Percentiles rank a stretch among this genome's conserved stretches.
Conservation (phyloP, 2,113 vertebrate genomes). For the Potamarius usumacintae region DNA sequence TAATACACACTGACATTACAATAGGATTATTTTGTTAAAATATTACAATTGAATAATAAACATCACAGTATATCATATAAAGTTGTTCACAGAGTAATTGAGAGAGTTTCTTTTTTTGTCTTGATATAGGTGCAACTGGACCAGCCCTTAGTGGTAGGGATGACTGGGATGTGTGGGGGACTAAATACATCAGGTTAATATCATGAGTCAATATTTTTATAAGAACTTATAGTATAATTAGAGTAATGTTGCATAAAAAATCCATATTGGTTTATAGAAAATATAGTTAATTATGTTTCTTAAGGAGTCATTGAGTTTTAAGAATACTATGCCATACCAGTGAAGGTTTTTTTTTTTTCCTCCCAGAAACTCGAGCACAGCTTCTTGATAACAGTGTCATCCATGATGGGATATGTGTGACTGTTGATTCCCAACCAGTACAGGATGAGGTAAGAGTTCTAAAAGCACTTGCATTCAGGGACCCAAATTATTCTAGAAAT, state of each 20-base stretch:
- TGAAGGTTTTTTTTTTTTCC: neutral
- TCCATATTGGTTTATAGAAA: neutral
- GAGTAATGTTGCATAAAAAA: neutral
- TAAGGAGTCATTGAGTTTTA: neutral
- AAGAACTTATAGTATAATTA: too few relatives aligned
- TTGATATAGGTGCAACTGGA: conserved; percentile 63
- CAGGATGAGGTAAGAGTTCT: neutral
- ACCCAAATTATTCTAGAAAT: neutral
- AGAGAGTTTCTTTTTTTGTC: neutral
- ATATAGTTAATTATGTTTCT: neutral
- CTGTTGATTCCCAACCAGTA: conserved; percentile 38
- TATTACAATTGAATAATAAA: neutral
- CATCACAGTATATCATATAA: neutral
- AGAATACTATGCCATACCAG: too few relatives aligned
- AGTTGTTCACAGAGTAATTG: neutral
- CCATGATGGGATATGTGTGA: conserved; percentile 57
- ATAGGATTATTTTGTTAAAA: neutral
- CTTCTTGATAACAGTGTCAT: conserved; percentile 48
- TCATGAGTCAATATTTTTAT: neutral
- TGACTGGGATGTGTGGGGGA: conserved; percentile 69
- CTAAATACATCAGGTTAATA: conserved; percentile 37
- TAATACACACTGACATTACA: neutral
- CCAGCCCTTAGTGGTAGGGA: conserved; percentile 46
- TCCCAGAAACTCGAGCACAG: conserved; percentile 44
- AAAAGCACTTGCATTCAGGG: neutral